Evolutionary conservation across 1,140 invertebrate genomes (phyloP).

Genomic region (Halesus radiatus): DNA sequence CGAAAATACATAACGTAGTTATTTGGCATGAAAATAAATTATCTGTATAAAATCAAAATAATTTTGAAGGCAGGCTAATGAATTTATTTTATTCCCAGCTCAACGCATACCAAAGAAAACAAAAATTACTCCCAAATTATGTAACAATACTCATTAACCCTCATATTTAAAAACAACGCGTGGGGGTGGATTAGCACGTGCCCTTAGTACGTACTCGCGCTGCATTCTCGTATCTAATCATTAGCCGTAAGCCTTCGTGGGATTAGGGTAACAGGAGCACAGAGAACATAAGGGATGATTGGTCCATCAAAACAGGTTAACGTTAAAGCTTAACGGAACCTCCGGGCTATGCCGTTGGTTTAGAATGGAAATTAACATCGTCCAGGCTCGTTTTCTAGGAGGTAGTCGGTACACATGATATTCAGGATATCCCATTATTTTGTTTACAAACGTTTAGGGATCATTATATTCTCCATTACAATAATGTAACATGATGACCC

Average conservation of each 20-base stretch:
- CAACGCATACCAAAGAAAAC: background rate
- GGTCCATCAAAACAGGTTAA: conserved; percentile 52
- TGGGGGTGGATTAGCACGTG: conserved; percentile 27
- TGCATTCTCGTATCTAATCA: conserved; percentile 50
- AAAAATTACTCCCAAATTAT: conserved; percentile 17
- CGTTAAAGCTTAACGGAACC: conserved; percentile 38
- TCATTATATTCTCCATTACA: no score
- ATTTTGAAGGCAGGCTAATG: no score
- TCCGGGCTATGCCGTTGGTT: conserved; percentile 29
- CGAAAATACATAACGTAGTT: no score
- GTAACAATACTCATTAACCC: conserved; percentile 42
- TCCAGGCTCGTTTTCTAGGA: background rate
- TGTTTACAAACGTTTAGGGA: background rate
- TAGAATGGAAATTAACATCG: conserved; percentile 43
- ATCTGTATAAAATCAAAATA: no score
- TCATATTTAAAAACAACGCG: conserved; percentile 48
- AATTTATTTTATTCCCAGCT: background rate
- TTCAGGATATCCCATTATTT: background rate
- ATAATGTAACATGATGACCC: no score
- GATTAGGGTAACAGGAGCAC: conserved; percentile 17
- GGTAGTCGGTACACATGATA: background rate
- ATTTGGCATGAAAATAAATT: no score
- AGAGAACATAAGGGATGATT: conserved; percentile 48
- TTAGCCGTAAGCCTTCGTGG: conserved; percentile 32
- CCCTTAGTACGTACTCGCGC: conserved; percentile 34